Percentiles rank a stretch among this genome's conserved stretches.
Conservation (phyloP, 2,113 vertebrate genomes). For the Cheilinus undulatus region DNA sequence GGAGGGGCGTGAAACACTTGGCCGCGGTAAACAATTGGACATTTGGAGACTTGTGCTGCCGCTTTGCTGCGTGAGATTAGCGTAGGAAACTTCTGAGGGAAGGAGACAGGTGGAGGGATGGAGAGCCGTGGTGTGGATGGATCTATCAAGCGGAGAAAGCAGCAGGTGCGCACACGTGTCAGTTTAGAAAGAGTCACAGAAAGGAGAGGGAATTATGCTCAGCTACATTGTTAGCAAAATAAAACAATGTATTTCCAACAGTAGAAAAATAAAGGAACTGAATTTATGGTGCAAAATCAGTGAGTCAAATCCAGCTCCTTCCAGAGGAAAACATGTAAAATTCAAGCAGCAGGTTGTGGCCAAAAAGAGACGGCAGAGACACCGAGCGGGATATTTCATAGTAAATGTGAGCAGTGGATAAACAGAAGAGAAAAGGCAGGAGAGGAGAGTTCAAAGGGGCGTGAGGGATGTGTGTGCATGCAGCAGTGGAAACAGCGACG, state of each 20-base stretch:
- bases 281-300: background rate
- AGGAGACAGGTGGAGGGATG: constrained; percentile 51
- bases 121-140: constrained; percentile 18
- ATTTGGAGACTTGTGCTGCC: constrained; percentile 38
- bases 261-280: background rate
- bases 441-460: constrained; percentile 62
- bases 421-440: constrained; percentile 30
- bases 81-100: constrained; percentile 37
- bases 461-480: constrained; percentile 54
- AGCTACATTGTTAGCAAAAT: constrained; percentile 1
- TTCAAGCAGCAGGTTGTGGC: constrained; percentile 29
- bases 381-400: constrained; percentile 43
- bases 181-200: constrained; percentile 1
- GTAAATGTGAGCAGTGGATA: constrained; percentile 61
- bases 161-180: constrained; percentile 60
- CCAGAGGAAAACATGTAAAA: background rate
- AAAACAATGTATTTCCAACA: constrained; percentile 1
- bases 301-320: background rate
- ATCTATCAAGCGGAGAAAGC: constrained; percentile 45
- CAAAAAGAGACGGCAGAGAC: constrained; percentile 6
- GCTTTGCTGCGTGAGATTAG: constrained; percentile 30
- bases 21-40: constrained; percentile 42
- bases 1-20: constrained; percentile 42
- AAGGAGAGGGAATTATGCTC: background rate
- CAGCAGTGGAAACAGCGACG: constrained; percentile 40